Base-by-base conservation (phyloP, 2,113 vertebrate genomes). In the Apaloderma vittatum region DNA sequence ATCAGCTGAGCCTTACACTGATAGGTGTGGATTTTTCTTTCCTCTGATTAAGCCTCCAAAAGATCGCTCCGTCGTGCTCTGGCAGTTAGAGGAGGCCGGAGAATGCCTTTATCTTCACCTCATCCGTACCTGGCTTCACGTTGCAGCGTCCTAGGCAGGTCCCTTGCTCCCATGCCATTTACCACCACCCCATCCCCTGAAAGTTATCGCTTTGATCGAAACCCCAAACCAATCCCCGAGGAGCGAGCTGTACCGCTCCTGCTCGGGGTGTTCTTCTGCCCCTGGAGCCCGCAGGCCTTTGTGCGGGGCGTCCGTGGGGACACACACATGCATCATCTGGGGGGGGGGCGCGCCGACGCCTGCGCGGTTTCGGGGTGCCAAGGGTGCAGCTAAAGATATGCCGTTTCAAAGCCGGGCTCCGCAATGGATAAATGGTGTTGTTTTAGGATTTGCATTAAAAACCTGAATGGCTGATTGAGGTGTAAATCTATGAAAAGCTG, bases 401-500 rank as follows among this genome's bases (percentile, higher is more conserved):
- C 73, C 4, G 48, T 61, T 93, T 87, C 71, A 37, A 91, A 88
- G 48, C 57, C 19, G 23, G 29, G 30, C 40, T 90, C 48, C 59
- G 34, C 81, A 73, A 70, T 61, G 79, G 70, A 94, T 78, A 97
- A 97, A 93, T 62, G 81, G 84, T 93, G 93, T 65, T 71, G 89
- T 49, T 95, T 79, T 26, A 61, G 96, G 94, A 97, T 98, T 98
- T 97, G 89, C 96, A 90, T 94, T 29, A 63, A 97, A 97, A 98
- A 97, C 92, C 96, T 86, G 96, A 97, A 80, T 92, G 94, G 97
- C 83, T 95, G 96, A 97, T 97, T 98, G 97, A 98, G 96, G 96
- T 98, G 97, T 97, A 98, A 98, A 98, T 98, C 90, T 96, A 95
- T 96, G 97, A 97, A 98, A 98, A 98, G 98, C 98, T 97, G 94